A percentile compares a stretch with the other conserved stretches of the same genome.
phyloP scores from a whole-genome alignment of 1,140 invertebrate species.

The Zaprionus ornatus region DNA sequence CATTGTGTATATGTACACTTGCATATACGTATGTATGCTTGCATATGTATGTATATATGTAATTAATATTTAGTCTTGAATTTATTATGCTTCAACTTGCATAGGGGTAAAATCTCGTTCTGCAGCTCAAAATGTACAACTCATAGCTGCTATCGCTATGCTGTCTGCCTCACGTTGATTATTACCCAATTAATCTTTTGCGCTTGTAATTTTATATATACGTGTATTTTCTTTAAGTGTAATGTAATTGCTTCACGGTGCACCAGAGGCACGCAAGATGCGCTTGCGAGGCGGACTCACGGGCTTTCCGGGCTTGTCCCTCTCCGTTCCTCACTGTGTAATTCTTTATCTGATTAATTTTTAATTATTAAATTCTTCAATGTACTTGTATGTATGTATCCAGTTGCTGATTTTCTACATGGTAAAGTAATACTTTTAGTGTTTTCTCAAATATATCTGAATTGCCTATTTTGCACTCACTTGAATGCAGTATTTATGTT shows the following conservation, averaged over 20 bases:
- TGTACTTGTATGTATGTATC: slow-evolving; percentile 39
- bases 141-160: slow-evolving; percentile 57
- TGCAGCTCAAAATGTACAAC: slow-evolving; percentile 63
- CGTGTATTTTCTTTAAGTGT: slow-evolving; percentile 24
- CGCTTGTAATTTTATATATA: slow-evolving; percentile 27
- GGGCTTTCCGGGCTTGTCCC: slow-evolving; percentile 12
- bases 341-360: slow-evolving; percentile 44
- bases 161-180: slow-evolving; percentile 27
- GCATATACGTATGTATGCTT: not conserved
- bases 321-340: not conserved
- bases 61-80: slow-evolving; percentile 67
- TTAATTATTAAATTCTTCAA: slow-evolving; percentile 60
- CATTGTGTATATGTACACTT: slow-evolving; percentile 27
- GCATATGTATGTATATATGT: slow-evolving; percentile 8
- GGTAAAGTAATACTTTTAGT: slow-evolving; percentile 78
- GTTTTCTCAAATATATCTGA: slow-evolving; percentile 53
- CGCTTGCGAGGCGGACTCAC: slow-evolving; percentile 14
- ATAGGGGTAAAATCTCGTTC: slow-evolving; percentile 67
- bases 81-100: slow-evolving; percentile 62
- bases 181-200: slow-evolving; percentile 16
- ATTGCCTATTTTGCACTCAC: slow-evolving; percentile 42
- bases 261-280: slow-evolving; percentile 19
- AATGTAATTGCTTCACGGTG: slow-evolving; percentile 24
- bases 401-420: slow-evolving; percentile 60
- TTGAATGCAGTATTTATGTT: slow-evolving; percentile 21